Evolutionary conservation across 2,797 vertebrate species (phyloP).

Genomic region (Fundulus diaphanus): DNA sequence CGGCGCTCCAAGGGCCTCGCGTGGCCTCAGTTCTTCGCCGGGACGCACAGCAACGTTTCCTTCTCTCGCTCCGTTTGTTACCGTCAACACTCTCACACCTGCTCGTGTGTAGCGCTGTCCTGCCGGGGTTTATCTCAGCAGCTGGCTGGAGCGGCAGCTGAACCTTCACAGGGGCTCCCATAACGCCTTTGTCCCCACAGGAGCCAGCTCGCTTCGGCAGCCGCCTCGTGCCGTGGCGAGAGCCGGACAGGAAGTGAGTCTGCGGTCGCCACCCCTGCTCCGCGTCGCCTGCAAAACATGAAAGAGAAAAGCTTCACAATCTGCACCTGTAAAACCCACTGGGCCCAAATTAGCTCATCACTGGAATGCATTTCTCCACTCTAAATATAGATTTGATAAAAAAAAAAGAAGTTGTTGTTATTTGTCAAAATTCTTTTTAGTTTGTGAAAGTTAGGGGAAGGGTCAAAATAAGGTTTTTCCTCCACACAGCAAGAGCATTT

Average conservation of each 20-base stretch:
- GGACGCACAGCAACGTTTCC: slow-evolving; percentile 35
- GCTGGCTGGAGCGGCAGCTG: not conserved
- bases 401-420: too few species aligned
- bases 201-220: slow-evolving; percentile 26
- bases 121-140: slow-evolving; percentile 21
- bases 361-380: too few species aligned
- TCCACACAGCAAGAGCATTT: too few species aligned
- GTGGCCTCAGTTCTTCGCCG: slow-evolving; percentile 33
- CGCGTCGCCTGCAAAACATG: too few species aligned
- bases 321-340: too few species aligned
- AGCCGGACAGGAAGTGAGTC: not conserved
- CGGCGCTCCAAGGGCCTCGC: slow-evolving; percentile 36
- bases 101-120: slow-evolving; percentile 5
- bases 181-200: slow-evolving; percentile 40
- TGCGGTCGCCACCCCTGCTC: not conserved
- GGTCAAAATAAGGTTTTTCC: too few species aligned
- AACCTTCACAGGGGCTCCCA: slow-evolving; percentile 28
- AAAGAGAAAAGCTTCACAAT: not conserved
- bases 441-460: too few species aligned
- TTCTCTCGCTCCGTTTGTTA: slow-evolving; percentile 20
- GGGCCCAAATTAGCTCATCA: too few species aligned
- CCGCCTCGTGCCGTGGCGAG: not conserved
- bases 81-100: slow-evolving; percentile 17
- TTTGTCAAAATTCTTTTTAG: too few species aligned
- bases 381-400: too few species aligned